Evolutionary conservation across 2,113 vertebrate species (phyloP).

Genomic region (Desmodus rotundus): DNA sequence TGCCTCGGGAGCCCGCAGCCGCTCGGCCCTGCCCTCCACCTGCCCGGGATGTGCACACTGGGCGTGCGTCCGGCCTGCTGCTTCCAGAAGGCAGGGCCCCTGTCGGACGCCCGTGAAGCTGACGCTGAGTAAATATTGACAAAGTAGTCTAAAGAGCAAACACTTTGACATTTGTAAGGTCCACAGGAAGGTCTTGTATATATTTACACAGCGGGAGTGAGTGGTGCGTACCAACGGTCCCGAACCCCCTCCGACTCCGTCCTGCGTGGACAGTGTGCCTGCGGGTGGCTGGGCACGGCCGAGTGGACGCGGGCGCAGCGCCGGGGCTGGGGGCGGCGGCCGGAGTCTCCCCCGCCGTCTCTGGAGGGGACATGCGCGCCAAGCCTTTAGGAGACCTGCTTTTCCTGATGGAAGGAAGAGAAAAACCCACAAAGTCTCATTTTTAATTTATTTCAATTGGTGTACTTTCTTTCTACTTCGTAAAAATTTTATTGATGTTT

Average conservation of each 20-base stretch:
- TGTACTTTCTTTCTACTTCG: constrained; percentile 84
- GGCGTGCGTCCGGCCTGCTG: constrained; percentile 63
- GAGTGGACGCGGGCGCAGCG: background rate
- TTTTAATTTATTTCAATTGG: constrained; percentile 87
- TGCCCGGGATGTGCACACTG: constrained; percentile 44
- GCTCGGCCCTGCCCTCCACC: background rate
- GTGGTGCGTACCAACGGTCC: constrained; percentile 81
- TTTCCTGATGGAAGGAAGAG: constrained; percentile 38
- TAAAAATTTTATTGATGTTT: constrained; percentile 88
- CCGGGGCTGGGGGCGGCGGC: fast-evolving
- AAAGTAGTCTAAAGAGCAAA: constrained; percentile 87
- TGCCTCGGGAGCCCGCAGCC: background rate
- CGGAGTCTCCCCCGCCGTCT: constrained; percentile 49
- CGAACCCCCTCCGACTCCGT: constrained; percentile 69
- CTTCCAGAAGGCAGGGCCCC: constrained; percentile 73
- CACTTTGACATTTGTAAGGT: constrained; percentile 89
- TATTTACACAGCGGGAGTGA: constrained; percentile 83
- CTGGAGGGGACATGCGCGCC: constrained; percentile 80
- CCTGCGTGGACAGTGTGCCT: constrained; percentile 30
- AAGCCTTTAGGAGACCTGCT: constrained; percentile 54
- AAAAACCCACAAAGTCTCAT: constrained; percentile 47
- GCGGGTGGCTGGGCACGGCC: background rate
- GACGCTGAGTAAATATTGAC: constrained; percentile 87
- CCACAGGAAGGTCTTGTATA: constrained; percentile 86
- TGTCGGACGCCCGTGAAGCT: constrained; percentile 77